Evolutionary conservation across 2,797 vertebrate genomes (phyloP).

Genomic region (Gallinago stenura): DNA sequence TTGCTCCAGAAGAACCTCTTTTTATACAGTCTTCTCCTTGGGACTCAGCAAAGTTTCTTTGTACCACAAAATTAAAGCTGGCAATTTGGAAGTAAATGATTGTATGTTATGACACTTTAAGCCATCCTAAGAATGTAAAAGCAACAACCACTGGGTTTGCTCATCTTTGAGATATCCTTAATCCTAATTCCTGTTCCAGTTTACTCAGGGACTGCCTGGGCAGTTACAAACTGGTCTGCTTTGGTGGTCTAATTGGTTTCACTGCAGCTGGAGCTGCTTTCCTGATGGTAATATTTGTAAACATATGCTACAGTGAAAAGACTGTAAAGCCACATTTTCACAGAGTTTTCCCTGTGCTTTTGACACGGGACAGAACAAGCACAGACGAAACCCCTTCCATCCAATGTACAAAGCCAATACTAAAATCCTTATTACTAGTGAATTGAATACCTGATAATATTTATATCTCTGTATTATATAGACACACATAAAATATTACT

Average conservation of each 20-base stretch:
- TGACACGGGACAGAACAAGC: neutral
- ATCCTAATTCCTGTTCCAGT: neutral
- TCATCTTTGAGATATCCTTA: neutral
- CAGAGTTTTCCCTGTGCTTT: neutral
- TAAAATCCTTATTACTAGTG: neutral
- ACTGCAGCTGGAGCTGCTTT: neutral
- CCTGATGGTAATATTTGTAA: neutral
- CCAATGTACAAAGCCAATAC: accelerated
- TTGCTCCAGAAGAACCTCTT: neutral
- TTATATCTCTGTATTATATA: neutral
- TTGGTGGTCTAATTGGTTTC: neutral
- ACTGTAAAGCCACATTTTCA: accelerated
- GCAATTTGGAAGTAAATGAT: neutral
- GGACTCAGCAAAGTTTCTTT: neutral
- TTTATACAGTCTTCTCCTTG: neutral
- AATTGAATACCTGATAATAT: neutral
- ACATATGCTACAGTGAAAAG: neutral
- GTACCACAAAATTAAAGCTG: neutral
- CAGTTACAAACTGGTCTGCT: neutral
- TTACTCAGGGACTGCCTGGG: neutral
- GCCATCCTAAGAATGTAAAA: neutral
- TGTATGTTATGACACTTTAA: neutral
- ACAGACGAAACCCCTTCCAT: neutral
- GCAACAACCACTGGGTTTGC: neutral
- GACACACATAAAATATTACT: neutral